Conservation (phyloP, 1,140 invertebrate genomes). For the Atta texana region DNA sequence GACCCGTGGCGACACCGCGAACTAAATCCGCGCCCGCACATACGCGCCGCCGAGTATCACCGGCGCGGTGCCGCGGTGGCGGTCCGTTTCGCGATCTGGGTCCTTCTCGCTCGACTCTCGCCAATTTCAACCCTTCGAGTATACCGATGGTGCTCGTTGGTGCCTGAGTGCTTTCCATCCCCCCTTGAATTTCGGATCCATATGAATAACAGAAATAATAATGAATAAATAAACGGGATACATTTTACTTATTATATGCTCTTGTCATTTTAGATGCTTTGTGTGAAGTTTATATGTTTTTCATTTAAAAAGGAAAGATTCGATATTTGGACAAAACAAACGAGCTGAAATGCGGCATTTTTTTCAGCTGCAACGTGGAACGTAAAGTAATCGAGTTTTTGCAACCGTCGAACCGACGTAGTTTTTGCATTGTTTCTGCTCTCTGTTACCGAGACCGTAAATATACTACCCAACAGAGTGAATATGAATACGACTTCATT, state of each 20-base stretch:
- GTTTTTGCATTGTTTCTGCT: conserved; percentile 61
- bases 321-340: background rate
- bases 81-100: conserved; percentile 52
- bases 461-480: conserved; percentile 44
- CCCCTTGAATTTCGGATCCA: background rate
- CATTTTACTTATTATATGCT: background rate
- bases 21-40: conserved; percentile 75
- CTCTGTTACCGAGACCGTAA: conserved; percentile 52
- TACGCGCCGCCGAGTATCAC: conserved; percentile 61
- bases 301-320: background rate
- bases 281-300: background rate
- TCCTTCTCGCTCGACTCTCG: conserved; percentile 12
- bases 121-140: conserved; percentile 38
- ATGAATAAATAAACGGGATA: too few species aligned
- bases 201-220: background rate
- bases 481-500: conserved; percentile 65
- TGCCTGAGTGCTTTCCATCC: background rate
- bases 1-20: conserved; percentile 84
- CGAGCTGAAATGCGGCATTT: background rate
- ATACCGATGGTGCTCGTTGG: background rate
- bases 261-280: background rate
- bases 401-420: conserved; percentile 49
- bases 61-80: conserved; percentile 26
- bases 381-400: conserved; percentile 56
- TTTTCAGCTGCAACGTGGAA: conserved; percentile 11